Percentiles rank a stretch among this genome's conserved stretches.
phyloP scores from a whole-genome alignment of 2,113 vertebrate species.

The Phrynosoma blainvillii region DNA sequence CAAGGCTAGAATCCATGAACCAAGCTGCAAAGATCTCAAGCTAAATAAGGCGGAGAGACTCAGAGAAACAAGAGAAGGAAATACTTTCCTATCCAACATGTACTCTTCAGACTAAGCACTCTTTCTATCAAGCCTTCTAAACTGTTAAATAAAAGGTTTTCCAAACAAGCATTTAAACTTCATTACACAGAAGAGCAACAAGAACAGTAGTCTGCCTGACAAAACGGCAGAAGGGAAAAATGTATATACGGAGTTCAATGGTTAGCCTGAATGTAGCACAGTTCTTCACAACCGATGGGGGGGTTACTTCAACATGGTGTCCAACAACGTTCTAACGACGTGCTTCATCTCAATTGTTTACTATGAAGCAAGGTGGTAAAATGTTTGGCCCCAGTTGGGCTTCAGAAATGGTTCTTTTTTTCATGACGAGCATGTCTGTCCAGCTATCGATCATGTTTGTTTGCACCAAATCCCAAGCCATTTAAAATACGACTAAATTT shows the following conservation, averaged over 20 bases:
- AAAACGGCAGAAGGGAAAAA: slow-evolving; percentile 84
- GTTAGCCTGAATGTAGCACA: slow-evolving; percentile 88
- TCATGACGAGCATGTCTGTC: slow-evolving; percentile 87
- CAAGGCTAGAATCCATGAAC: slow-evolving; percentile 88
- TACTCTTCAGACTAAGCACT: slow-evolving; percentile 92
- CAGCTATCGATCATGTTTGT: slow-evolving; percentile 86
- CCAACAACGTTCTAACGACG: slow-evolving; percentile 85
- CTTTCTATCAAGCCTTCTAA: slow-evolving; percentile 92
- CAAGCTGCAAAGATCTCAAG: slow-evolving; percentile 89
- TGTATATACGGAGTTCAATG: slow-evolving; percentile 87
- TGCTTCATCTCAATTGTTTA: slow-evolving; percentile 86
- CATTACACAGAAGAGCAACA: slow-evolving; percentile 89
- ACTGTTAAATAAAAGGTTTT: slow-evolving; percentile 93
- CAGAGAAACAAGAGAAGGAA: slow-evolving; percentile 84
- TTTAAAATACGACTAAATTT: slow-evolving; percentile 89
- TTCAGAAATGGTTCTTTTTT: slow-evolving; percentile 85
- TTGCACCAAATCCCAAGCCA: slow-evolving; percentile 88
- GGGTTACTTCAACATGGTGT: slow-evolving; percentile 83
- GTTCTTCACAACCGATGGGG: slow-evolving; percentile 88
- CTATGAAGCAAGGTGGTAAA: slow-evolving; percentile 88
- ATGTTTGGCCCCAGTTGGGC: slow-evolving; percentile 84
- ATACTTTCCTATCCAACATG: slow-evolving; percentile 85
- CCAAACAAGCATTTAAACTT: slow-evolving; percentile 91
- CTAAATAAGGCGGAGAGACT: slow-evolving; percentile 87
- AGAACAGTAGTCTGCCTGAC: slow-evolving; percentile 84